These are phyloP conservation scores for Odontomyia ornata DNA, from an alignment of 2,888 invertebrate genomes.

Conservation along the genomic window DNA sequence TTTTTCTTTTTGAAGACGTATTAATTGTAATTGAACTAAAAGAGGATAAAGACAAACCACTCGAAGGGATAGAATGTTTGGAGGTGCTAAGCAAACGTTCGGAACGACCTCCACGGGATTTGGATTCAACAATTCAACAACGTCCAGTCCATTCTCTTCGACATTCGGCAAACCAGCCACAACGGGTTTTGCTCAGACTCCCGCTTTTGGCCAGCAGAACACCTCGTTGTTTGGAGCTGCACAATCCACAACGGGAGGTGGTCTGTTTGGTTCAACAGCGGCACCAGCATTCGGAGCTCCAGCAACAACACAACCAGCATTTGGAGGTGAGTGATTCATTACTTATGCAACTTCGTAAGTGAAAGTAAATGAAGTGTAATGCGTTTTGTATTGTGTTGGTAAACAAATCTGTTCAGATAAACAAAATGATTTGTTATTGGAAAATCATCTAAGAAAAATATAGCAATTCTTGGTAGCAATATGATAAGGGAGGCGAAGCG, in stretches of 20 bases:
- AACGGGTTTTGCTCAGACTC: slow-evolving; percentile 73
- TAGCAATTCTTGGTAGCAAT: too few species aligned
- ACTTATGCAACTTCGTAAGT: neutral
- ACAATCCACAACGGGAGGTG: slow-evolving; percentile 65
- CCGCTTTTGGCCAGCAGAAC: slow-evolving; percentile 72
- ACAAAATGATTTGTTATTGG: too few species aligned
- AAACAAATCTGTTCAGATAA: neutral
- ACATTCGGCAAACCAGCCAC: slow-evolving; percentile 70
- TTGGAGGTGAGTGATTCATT: slow-evolving; percentile 59
- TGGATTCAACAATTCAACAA: slow-evolving; percentile 58
- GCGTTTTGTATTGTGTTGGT: neutral
- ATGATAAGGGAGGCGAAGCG: too few species aligned
- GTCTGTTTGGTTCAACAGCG: slow-evolving; percentile 72
- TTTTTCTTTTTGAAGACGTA: neutral
- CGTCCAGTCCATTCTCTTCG: slow-evolving; percentile 64
- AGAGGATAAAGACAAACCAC: neutral
- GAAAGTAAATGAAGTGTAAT: neutral
- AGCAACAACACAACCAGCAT: slow-evolving; percentile 62
- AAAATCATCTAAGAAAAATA: too few species aligned
- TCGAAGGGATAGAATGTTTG: slow-evolving; percentile 52
- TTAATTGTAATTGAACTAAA: neutral
- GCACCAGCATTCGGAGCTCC: slow-evolving; percentile 74
- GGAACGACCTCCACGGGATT: slow-evolving; percentile 62
- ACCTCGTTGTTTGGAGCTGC: slow-evolving; percentile 69
- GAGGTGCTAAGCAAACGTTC: slow-evolving; percentile 62